phyloP scores from a whole-genome alignment of 2,113 vertebrate species.

The Poeciliopsis turrubarensis region DNA sequence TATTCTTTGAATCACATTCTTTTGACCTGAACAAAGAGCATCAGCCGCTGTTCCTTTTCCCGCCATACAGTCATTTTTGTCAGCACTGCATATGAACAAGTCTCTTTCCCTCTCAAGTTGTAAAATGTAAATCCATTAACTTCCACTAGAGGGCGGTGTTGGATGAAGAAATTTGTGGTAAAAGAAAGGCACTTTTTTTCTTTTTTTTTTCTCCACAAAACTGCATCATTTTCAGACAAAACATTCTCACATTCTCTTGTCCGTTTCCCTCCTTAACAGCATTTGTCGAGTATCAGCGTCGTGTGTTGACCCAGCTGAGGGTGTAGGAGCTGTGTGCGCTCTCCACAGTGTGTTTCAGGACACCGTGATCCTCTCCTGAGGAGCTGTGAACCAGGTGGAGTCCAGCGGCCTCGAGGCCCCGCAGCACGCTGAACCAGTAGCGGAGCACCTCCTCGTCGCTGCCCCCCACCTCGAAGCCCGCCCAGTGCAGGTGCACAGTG shows the following conservation, averaged over 20 bases:
- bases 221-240: neutral
- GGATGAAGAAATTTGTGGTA: conserved; percentile 3
- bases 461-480: conserved; percentile 81
- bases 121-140: conserved; percentile 7
- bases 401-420: conserved; percentile 64
- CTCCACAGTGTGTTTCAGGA: conserved; percentile 62
- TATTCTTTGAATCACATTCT: too few species aligned
- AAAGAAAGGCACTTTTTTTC: neutral
- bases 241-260: neutral
- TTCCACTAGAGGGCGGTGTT: conserved; percentile 65
- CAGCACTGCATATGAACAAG: neutral
- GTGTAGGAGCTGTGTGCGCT: conserved; percentile 76
- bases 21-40: neutral
- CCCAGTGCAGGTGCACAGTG: conserved; percentile 80
- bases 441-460: conserved; percentile 73
- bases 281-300: conserved; percentile 26
- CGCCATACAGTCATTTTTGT: neutral
- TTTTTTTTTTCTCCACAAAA: neutral
- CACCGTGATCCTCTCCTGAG: conserved; percentile 58
- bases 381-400: conserved; percentile 73
- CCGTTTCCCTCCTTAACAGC: neutral
- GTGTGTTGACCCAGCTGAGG: conserved; percentile 79
- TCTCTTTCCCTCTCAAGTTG: neutral
- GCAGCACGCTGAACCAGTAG: conserved; percentile 82
- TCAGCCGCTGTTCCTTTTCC: neutral